Evolutionary conservation across 2,113 vertebrate species (phyloP), one percentile per base, ranked within the genome.

Genomic region (Spea multiplicata): DNA sequence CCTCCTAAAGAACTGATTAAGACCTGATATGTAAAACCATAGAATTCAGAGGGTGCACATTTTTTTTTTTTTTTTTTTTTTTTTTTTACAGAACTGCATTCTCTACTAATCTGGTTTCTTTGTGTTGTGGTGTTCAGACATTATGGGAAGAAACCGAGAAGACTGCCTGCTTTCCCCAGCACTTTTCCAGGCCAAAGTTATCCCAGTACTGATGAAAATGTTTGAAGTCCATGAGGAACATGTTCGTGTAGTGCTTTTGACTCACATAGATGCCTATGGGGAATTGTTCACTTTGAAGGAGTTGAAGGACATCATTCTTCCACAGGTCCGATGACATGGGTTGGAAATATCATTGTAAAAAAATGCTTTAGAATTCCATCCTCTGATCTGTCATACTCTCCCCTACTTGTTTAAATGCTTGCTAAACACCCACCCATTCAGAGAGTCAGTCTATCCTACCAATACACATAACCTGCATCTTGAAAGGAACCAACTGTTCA

Each of bases 221-320:
- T 99, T 95, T 67, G 93, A 94, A 84, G 94, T 97, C 12, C 97
- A 97, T 0, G 97, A 99, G 86, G 97, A 97, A 64, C 97, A 99
- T 0, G 94, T 99, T 57, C 90, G 97, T 44, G 86, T 96, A 46
- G 96, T 96, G 78, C 81, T 99, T 83, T 91, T 99, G 72, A 91
- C 93, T 61, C 94, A 98, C 86, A 93, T 99, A 9, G 92, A 96
- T 66, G 89, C 95, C 84, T 99, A 98, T 0, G 95, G 94, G 0
- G 92, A 93, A 75, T 93, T 95, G 68, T 97, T 99, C 83, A 90
- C 94, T 4, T 88, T 75, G 4, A 95, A 99, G 16, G 95, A 99
- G 79, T 87, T 99, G 73, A 95, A 95, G 88, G 94, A 92, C 76
- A 91, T 95, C 84, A 92, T 99, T 77, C 76, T 99, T 90, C 97